These are phyloP conservation scores for Drosophila recens DNA, from an alignment of 2,888 invertebrate species.

Conservation along the genomic window DNA sequence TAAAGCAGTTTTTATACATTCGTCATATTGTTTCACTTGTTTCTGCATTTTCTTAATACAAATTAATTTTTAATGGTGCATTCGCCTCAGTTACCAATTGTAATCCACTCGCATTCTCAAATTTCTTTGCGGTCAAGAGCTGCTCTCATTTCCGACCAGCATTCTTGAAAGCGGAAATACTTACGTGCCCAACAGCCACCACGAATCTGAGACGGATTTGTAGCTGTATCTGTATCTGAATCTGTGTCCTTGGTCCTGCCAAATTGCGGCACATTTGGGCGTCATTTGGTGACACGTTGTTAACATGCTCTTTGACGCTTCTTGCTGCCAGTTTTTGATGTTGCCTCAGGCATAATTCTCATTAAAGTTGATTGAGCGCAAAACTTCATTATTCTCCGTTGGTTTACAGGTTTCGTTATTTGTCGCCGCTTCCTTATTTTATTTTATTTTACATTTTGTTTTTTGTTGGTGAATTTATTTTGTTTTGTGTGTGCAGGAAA, in stretches of 20 bases:
- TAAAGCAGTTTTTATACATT: neutral
- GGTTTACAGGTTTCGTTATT: slow-evolving; percentile 43
- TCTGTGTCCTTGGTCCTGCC: slow-evolving; percentile 10
- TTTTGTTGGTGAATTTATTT: slow-evolving; percentile 15
- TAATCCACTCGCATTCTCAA: slow-evolving; percentile 1
- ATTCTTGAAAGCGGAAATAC: slow-evolving; percentile 41
- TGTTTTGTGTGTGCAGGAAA: slow-evolving; percentile 52
- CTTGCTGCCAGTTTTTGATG: slow-evolving; percentile 32
- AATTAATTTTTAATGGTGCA: slow-evolving; percentile 6
- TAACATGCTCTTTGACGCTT: slow-evolving; percentile 72
- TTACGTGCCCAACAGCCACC: slow-evolving; percentile 25
- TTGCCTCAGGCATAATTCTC: slow-evolving; percentile 70
- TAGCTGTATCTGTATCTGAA: slow-evolving; percentile 4
- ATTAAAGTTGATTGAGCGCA: slow-evolving; percentile 82
- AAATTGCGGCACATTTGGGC: slow-evolving; percentile 13
- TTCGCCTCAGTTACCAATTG: slow-evolving; percentile 17
- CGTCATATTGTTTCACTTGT: neutral
- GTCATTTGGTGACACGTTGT: slow-evolving; percentile 71
- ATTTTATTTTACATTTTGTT: slow-evolving; percentile 9
- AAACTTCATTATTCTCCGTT: slow-evolving; percentile 74
- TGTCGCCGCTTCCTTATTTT: slow-evolving; percentile 24
- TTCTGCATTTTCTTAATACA: neutral
- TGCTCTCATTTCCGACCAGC: slow-evolving; percentile 43
- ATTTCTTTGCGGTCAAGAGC: slow-evolving; percentile 13
- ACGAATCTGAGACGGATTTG: neutral